Evolutionary conservation across 2,113 vertebrate species (phyloP), one percentile per base, ranked within the genome.

Genomic region (Gulo gulo): DNA sequence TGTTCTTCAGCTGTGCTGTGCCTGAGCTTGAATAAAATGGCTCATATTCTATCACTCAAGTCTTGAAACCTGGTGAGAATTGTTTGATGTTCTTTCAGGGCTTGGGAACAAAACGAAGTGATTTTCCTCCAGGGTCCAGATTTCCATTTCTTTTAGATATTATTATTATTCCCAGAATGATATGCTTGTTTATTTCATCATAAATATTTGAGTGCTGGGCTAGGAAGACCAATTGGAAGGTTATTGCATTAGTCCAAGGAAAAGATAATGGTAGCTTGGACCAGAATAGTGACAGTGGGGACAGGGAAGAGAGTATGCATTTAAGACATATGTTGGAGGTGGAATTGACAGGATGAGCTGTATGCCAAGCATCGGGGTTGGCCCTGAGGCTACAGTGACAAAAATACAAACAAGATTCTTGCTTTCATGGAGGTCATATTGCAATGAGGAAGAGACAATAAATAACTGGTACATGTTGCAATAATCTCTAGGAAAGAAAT

Each of bases 361-460:
- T n/a, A 42, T n/a, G 26, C 90, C 61, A 88, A 84, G 73, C n/a
- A 73, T 20, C 47, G 21, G 78, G 59, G 8, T 89, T 85, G 52
- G 71, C 57, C 69, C 61, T 71, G 39, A 81, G 84, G 50, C 47
- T 90, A 42, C 2, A n/a, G 50, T 39, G 63, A n/a, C 67, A 34
- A 97, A 76, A 89, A 87, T 34, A 84, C 50, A 96, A 96, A 93
- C 47, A 47, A 94, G 39, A 86, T 36, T 69, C 26, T 39, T 79
- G 29, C 16, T 81, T 9, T 85, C 20, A 11, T 15, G 26, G 42
- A 61, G 5, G 12, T 52, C 69, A 73, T 47, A 94, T 59, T 88
- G 24, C 80, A 85, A 36, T 20, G 39, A 52, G 36, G 63, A 88
- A 82, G 47, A 86, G 74, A 81, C 8, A 57, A 31, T 92, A 73